A percentile compares a stretch with the other conserved stretches of the same genome.
These are phyloP conservation scores for Synergus umbraculus DNA, from an alignment of 2,888 invertebrate genomes.

Conservation along the genomic window DNA sequence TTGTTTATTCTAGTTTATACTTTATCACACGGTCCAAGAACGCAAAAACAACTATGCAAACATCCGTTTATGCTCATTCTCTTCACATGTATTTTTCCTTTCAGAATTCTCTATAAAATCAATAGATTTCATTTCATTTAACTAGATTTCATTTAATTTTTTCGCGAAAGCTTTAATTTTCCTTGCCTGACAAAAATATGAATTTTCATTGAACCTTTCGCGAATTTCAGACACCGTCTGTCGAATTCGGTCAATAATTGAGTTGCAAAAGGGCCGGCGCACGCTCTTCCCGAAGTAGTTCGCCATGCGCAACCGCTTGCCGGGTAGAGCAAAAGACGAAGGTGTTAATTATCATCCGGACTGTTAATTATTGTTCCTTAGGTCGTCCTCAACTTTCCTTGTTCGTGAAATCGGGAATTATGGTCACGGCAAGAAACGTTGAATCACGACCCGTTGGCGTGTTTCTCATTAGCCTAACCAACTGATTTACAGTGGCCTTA, in stretches of 20 bases:
- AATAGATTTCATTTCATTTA: too few species aligned
- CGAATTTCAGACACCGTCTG: neutral
- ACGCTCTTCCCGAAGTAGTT: slow-evolving; percentile 29
- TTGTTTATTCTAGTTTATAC: slow-evolving; percentile 73
- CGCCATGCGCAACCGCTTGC: slow-evolving; percentile 37
- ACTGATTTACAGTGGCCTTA: slow-evolving; percentile 42
- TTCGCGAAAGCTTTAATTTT: neutral
- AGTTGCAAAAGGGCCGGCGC: slow-evolving; percentile 39
- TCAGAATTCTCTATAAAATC: too few species aligned
- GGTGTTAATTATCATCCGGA: slow-evolving; percentile 39
- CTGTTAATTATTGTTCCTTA: slow-evolving; percentile 36
- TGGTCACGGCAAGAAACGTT: slow-evolving; percentile 10
- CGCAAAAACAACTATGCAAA: slow-evolving; percentile 67
- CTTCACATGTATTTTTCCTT: neutral
- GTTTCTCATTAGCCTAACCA: slow-evolving; percentile 47
- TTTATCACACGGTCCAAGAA: slow-evolving; percentile 72
- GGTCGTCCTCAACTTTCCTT: slow-evolving; percentile 13
- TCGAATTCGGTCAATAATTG: slow-evolving; percentile 37
- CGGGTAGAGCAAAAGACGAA: slow-evolving; percentile 32
- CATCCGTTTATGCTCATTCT: slow-evolving; percentile 60
- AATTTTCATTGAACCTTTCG: too few species aligned
- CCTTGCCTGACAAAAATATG: neutral
- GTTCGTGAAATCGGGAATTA: slow-evolving; percentile 32
- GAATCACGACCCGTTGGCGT: slow-evolving; percentile 4
- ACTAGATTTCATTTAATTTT: too few species aligned